phyloP scores from a whole-genome alignment of 2,888 invertebrate genomes.

The Hedychridium roseum region DNA sequence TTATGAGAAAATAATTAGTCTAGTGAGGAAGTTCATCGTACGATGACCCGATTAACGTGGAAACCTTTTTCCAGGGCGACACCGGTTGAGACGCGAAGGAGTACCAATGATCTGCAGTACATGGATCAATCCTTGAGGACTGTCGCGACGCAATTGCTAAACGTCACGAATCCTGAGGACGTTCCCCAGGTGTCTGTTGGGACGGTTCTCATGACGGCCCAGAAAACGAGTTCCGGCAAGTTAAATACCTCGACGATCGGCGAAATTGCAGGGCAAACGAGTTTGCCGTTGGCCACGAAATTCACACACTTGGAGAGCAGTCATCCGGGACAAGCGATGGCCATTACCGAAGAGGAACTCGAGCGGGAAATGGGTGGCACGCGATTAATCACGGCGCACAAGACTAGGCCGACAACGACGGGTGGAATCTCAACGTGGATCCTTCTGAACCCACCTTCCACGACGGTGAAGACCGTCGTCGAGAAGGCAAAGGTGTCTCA shows the following conservation, averaged over 20 bases:
- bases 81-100: slow-evolving; percentile 39
- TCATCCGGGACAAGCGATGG: slow-evolving; percentile 75
- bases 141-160: slow-evolving; percentile 59
- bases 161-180: slow-evolving; percentile 43
- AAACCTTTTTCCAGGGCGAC: slow-evolving; percentile 64
- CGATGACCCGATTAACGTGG: too few species aligned
- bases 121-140: slow-evolving; percentile 59
- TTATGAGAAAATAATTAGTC: too few species aligned
- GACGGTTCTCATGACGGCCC: too few species aligned
- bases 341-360: slow-evolving; percentile 71
- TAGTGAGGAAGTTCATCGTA: too few species aligned
- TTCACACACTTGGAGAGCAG: slow-evolving; percentile 56
- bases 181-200: slow-evolving; percentile 6
- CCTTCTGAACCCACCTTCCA: slow-evolving; percentile 69
- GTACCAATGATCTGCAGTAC: slow-evolving; percentile 51
- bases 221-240: too few species aligned
- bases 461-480: slow-evolving; percentile 42
- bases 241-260: slow-evolving; percentile 7
- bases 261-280: slow-evolving; percentile 17
- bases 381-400: slow-evolving; percentile 37
- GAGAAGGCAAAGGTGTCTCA: too few species aligned
- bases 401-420: slow-evolving; percentile 67
- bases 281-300: slow-evolving; percentile 57
- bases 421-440: slow-evolving; percentile 83
- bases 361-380: slow-evolving; percentile 64